Conservation (phyloP, 2,113 vertebrate species). For the Seriola dumerili region DNA sequence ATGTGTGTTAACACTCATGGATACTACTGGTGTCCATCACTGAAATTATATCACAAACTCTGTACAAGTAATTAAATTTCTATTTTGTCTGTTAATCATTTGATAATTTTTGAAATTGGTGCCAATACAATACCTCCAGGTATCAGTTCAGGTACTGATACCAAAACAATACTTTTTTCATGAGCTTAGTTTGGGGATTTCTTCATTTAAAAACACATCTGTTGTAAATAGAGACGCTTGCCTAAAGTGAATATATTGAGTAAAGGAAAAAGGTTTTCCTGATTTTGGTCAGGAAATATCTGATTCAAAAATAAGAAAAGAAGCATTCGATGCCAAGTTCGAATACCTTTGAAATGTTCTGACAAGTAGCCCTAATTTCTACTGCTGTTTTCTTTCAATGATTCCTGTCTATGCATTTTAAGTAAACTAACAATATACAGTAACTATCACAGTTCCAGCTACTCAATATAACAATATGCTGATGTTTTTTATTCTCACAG, state of each 20-base stretch:
- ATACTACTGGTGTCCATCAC: conserved; percentile 15
- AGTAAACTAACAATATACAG: background rate
- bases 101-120: background rate
- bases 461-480: background rate
- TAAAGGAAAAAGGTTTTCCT: background rate
- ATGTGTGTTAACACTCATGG: conserved; percentile 41
- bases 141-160: background rate
- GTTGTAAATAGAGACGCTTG: background rate
- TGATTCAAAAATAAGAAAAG: conserved; percentile 4
- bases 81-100: background rate
- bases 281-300: conserved; percentile 2
- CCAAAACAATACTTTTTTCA: background rate
- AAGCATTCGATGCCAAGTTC: background rate
- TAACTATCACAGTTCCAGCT: background rate
- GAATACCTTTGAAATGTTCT: background rate
- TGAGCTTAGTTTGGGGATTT: background rate
- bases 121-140: background rate
- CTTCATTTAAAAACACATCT: background rate
- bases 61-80: background rate
- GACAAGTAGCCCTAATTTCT: background rate
- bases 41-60: conserved; percentile 3
- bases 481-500: background rate
- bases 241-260: background rate
- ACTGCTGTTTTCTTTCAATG: background rate
- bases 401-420: background rate